Evolutionary conservation across 2,888 invertebrate species (phyloP).

Genomic region (Sepiola atlantica): DNA sequence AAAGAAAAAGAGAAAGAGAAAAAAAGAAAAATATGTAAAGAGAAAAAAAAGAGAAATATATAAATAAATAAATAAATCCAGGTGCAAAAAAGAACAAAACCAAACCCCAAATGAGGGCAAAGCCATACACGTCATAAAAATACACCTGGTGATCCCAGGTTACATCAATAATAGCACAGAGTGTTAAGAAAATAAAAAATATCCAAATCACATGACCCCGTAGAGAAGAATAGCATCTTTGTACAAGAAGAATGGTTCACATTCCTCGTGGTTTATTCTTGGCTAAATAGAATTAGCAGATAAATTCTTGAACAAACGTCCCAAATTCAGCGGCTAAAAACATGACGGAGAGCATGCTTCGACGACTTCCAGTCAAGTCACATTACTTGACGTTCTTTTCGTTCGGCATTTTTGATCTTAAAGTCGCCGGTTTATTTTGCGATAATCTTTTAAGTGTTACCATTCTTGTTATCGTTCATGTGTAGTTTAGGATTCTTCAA

Average conservation of each 20-base stretch:
- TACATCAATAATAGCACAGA: too few species aligned
- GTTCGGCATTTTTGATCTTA: too few species aligned
- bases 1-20: neutral
- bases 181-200: neutral
- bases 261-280: neutral
- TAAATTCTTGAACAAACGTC: neutral
- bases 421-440: neutral
- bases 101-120: too few species aligned
- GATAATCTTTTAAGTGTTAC: neutral
- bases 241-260: neutral
- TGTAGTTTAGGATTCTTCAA: neutral
- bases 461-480: neutral
- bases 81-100: neutral
- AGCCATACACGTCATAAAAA: too few species aligned
- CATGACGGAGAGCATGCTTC: neutral
- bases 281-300: neutral
- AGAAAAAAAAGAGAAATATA: neutral
- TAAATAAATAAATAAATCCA: neutral
- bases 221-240: neutral
- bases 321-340: neutral
- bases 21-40: neutral
- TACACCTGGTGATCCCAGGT: too few species aligned
- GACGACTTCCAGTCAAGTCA: neutral
- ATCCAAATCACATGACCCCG: neutral
- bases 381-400: too few species aligned